A percentile compares a stretch with the other conserved stretches of the same genome.
Conservation (phyloP, 2,113 vertebrate species). For the Aptenodytes patagonicus region DNA sequence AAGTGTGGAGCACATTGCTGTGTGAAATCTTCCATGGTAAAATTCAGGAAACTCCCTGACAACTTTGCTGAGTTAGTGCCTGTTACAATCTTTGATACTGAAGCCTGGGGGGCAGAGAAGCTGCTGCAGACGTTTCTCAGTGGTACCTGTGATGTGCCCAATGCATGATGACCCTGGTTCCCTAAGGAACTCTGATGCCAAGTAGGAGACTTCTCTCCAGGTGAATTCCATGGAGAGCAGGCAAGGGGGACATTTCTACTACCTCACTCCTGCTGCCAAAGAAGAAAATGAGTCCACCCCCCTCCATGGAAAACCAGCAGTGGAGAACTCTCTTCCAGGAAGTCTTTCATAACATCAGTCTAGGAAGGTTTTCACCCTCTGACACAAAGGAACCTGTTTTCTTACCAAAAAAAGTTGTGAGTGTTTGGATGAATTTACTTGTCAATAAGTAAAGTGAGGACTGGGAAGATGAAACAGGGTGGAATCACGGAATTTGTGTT, state of each 20-base stretch:
- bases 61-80: not conserved
- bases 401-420: not conserved
- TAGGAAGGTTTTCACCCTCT: not conserved
- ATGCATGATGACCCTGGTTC: not conserved
- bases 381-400: not conserved
- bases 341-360: not conserved
- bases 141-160: not conserved
- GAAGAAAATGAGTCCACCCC: not conserved
- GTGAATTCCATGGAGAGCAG: not conserved
- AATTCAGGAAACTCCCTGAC: not conserved
- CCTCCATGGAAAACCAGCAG: not conserved
- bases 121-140: not conserved
- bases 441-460: not conserved
- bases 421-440: not conserved
- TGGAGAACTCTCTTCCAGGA: not conserved
- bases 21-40: not conserved
- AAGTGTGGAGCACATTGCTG: not conserved
- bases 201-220: not conserved
- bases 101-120: not conserved
- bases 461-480: not conserved
- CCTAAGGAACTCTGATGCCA: not conserved
- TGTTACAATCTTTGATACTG: not conserved
- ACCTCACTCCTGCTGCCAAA: not conserved
- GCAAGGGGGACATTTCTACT: not conserved
- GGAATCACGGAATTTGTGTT: not conserved